Evolutionary conservation across 2,113 vertebrate genomes (phyloP), one percentile per base, ranked within the genome.

Genomic region (Mugil cephalus): DNA sequence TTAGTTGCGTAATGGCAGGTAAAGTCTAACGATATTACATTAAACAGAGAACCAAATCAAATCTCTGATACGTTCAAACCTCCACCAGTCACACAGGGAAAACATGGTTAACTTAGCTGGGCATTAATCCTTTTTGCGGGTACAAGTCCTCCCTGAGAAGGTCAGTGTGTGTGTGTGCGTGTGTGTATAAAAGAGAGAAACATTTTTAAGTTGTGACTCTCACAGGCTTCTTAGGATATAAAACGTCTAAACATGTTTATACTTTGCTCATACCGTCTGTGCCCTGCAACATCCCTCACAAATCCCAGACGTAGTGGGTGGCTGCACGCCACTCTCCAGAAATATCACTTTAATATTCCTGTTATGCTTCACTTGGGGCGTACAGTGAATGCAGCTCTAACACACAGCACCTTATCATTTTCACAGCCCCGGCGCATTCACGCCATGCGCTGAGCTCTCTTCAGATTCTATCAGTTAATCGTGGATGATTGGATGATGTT

Each of bases 271-370:
- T 11, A 58, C 38, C 7, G 18, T 12, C 21, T 17, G 30, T 52
- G 46, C 59, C 45, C 51, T 45, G 56, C 47, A 1, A n/a, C 2
- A 19, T 11, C 52, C 15, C 46, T 55, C 51, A 52, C 43, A 42
- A 36, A 55, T 70, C 61, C 14, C 74, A 40, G 59, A 51, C 4
- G 7, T 1, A 3, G 47, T 8, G 38, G 19, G 19, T 47, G 52
- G 40, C 39, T 39, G 45, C 46, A 17, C 21, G 42, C 17, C 58
- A 39, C 43, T 60, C 65, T 3, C 46, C 42, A 80, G 76, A 87
- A 71, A 81, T 69, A 81, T 77, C 65, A 67, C 62, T 74, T 83
- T 73, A 79, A 87, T 77, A 79, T 71, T 14, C 39, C 52, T 9
- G 11, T 48, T 71, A 45, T 63, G 56, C n/a, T 72, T 39, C 76